Percentiles rank a stretch among this genome's conserved stretches.
These are phyloP conservation scores for Drosophila orena DNA, from an alignment of 1,140 invertebrate genomes.

Conservation along the genomic window DNA sequence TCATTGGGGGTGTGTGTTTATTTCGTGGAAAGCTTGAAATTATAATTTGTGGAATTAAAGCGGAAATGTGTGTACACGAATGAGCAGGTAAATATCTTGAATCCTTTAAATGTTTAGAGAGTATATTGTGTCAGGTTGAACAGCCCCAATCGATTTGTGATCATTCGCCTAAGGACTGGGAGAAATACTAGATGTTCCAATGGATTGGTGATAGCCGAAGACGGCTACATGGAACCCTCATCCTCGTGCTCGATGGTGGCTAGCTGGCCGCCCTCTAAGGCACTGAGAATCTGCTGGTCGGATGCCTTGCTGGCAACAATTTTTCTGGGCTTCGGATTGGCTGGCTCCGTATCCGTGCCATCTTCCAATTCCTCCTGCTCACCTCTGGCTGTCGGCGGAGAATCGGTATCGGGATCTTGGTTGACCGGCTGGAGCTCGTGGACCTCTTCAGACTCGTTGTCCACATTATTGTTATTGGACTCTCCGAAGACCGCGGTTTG, in stretches of 20 bases:
- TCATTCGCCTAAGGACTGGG: not conserved
- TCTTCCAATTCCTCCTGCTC: not conserved
- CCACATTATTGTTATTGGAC: not conserved
- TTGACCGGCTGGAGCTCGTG: constrained; percentile 21
- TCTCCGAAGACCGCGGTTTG: not conserved
- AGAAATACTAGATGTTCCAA: not conserved
- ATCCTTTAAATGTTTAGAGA: not conserved
- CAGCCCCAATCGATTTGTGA: not conserved
- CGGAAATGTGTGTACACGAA: not conserved
- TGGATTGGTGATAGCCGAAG: not conserved
- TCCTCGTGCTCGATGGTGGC: not conserved
- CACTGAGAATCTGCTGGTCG: not conserved
- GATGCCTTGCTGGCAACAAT: not conserved
- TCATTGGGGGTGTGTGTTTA: constrained; percentile 9
- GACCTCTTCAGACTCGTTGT: constrained; percentile 1
- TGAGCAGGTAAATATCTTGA: constrained; percentile 11
- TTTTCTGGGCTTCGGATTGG: not conserved
- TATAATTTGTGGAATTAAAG: constrained; percentile 3
- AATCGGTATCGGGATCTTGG: constrained; percentile 15
- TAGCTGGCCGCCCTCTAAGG: not conserved
- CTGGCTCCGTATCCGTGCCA: not conserved
- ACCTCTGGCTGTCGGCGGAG: not conserved
- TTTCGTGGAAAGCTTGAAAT: not conserved
- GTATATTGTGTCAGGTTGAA: not conserved
- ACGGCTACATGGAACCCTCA: not conserved